Base-by-base conservation (phyloP, 1,140 invertebrate species). In the Drosophila mayri region DNA sequence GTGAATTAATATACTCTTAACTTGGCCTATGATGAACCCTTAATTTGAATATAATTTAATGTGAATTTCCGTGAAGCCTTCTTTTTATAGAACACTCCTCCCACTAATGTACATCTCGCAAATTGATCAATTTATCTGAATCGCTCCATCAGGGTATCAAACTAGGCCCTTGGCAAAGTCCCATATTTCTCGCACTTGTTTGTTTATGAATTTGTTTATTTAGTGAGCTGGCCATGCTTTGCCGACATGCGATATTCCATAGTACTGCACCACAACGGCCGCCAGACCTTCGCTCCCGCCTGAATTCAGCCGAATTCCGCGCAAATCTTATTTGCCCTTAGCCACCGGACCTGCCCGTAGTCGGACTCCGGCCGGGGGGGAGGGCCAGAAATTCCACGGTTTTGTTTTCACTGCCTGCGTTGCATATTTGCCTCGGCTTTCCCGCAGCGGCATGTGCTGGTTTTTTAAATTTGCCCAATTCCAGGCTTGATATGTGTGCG, bases 391-490 rank as follows among this genome's bases (percentile, higher is more conserved):
- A 76, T 87, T 79, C 67, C 73, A 75, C 43, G 74, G 57, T 60
- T 66, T 65, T 76, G 65, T 74, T 76, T 76, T 74, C 46, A 60
- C 41, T 72, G 41, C 62, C 57, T 49, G 79, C 49, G 63, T 49
- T 83, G 68, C 75, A 83, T 82, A 83, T 75, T 83, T 79, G 25
- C 46, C 38, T n/a, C 35, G 32, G 18, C 54, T n/a, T 22, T 8
- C 25, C 18, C 22, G 46, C 47, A 59, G 59, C 38, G 66, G 40
- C 50, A 76, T 65, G 50, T 54, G 35, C 41, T 58, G 38, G 30
- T 66, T 76, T 76, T 87, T 85, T 76, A 67, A 79, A 86, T 87
- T 88, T 86, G 71, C 55, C 79, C 83, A 83, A 86, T 88, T 88
- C 59, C 57, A 40, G 61, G 54, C 70, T 83, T 79, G 75, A 79